Evolutionary conservation across 2,113 vertebrate genomes (phyloP).

Genomic region (Eurypyga helias): DNA sequence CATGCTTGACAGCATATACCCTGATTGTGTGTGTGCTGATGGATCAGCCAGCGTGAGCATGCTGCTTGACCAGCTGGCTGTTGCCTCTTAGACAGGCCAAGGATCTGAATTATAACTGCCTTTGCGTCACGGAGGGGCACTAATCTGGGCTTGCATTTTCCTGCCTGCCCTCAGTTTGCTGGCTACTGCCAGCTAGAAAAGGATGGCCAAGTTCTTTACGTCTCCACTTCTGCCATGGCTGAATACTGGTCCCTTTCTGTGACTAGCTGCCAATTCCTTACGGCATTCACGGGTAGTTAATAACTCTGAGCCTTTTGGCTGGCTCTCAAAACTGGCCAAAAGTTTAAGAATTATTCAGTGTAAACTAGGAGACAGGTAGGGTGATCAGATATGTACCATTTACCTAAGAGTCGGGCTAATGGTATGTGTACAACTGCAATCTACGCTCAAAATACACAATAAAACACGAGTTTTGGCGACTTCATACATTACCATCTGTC

Average conservation of each 20-base stretch:
- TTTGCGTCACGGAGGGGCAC: not conserved
- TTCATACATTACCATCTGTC: not conserved
- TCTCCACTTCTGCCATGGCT: not conserved
- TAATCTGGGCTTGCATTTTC: not conserved
- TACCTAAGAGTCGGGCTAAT: not conserved
- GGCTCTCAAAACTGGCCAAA: not conserved
- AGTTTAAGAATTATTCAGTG: not conserved
- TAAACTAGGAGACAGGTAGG: not conserved
- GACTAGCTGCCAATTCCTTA: not conserved
- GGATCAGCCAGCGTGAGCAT: accelerated
- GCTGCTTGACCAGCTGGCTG: not conserved
- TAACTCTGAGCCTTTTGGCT: not conserved
- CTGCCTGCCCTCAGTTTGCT: not conserved
- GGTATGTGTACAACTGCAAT: not conserved
- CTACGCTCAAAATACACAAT: not conserved
- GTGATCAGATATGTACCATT: accelerated
- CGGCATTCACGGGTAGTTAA: not conserved
- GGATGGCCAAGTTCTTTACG: not conserved
- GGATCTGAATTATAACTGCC: not conserved
- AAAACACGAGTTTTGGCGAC: not conserved
- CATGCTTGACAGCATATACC: not conserved
- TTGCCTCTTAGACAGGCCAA: not conserved
- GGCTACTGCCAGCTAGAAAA: not conserved
- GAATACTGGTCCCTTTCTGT: not conserved
- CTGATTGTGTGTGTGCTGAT: not conserved